Percentiles rank a stretch among this genome's conserved stretches.
These are phyloP conservation scores for Archips crataeganus DNA, from an alignment of 2,888 invertebrate species.

Conservation along the genomic window DNA sequence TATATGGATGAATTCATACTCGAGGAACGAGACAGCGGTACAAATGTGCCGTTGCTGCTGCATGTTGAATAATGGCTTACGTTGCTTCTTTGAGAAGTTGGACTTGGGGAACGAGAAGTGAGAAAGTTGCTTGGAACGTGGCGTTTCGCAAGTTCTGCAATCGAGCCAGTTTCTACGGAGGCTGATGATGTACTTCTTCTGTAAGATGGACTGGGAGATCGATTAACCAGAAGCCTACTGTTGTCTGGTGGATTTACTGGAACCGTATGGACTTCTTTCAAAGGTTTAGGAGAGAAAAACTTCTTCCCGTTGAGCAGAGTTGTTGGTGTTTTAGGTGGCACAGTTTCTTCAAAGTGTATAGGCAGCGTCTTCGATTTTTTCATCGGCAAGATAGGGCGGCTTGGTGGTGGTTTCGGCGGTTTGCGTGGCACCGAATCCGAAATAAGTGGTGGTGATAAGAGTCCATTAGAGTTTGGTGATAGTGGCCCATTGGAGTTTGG, in stretches of 20 bases:
- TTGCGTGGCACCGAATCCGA: slow-evolving; percentile 76
- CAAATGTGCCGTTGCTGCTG: slow-evolving; percentile 77
- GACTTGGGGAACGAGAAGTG: slow-evolving; percentile 86
- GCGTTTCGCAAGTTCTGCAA: slow-evolving; percentile 78
- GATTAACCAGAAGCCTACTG: slow-evolving; percentile 63
- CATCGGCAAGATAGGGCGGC: slow-evolving; percentile 73
- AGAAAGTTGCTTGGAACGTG: slow-evolving; percentile 70
- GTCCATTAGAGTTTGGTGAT: slow-evolving; percentile 58
- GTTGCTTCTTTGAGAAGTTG: slow-evolving; percentile 71
- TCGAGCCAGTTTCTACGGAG: slow-evolving; percentile 80
- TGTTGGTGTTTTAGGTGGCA: slow-evolving; percentile 64
- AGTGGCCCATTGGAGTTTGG: slow-evolving; percentile 71
- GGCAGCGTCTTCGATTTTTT: slow-evolving; percentile 81
- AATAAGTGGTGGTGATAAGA: slow-evolving; percentile 56
- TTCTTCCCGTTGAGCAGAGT: slow-evolving; percentile 71
- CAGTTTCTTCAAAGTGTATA: slow-evolving; percentile 71
- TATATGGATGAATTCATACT: slow-evolving; percentile 74
- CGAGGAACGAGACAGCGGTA: slow-evolving; percentile 75
- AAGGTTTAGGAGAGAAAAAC: slow-evolving; percentile 73
- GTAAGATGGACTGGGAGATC: slow-evolving; percentile 74
- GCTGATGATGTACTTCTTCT: slow-evolving; percentile 72
- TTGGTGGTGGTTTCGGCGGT: slow-evolving; percentile 74
- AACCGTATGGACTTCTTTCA: slow-evolving; percentile 77
- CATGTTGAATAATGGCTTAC: slow-evolving; percentile 76
- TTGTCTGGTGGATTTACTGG: slow-evolving; percentile 61